A percentile compares a stretch with the other conserved stretches of the same genome.
These are phyloP conservation scores for Xenopus tropicalis DNA, from an alignment of 2,113 vertebrate species.

Conservation along the genomic window UCB_Xtro_10.0 CM004446.2:124518501-124519000, in stretches of 20 bases:
- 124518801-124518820: background rate
- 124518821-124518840: background rate
- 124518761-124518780: background rate
- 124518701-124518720: background rate
- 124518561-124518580: background rate
- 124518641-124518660: background rate
- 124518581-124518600: background rate
- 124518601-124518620: background rate
- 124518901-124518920: slow-evolving; percentile 43
- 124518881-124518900: slow-evolving; percentile 7
- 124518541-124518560: slow-evolving; percentile 6
- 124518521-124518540: slow-evolving; percentile 5
- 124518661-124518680: background rate
- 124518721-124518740: background rate
- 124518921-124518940: slow-evolving; percentile 45
- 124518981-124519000: slow-evolving; percentile 62
- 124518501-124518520: background rate
- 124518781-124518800: background rate
- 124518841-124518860: slow-evolving; percentile 7
- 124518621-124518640: background rate
- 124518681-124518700: background rate
- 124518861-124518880: slow-evolving; percentile 9
- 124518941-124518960: slow-evolving; percentile 37
- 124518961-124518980: slow-evolving; percentile 48
- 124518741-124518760: background rate